phyloP scores from a whole-genome alignment of 2,113 vertebrate species.

The Petromus typicus region DNA sequence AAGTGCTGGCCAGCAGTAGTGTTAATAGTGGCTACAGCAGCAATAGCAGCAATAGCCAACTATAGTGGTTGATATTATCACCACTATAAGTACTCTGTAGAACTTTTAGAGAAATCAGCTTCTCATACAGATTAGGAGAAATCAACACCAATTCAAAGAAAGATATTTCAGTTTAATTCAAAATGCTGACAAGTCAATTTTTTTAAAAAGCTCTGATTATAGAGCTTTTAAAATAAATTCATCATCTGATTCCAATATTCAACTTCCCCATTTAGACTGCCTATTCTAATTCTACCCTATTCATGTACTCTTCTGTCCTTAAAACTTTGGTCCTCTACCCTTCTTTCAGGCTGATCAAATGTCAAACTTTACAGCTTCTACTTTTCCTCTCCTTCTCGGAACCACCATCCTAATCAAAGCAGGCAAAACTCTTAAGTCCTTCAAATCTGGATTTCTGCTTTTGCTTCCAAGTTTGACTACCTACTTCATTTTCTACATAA shows the following conservation, averaged over 20 bases:
- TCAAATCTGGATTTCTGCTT: not conserved
- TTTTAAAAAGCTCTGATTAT: not conserved
- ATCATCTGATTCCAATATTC: not conserved
- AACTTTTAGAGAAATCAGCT: not conserved
- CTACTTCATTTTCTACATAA: not conserved
- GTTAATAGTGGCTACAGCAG: not conserved
- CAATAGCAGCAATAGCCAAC: too few species aligned
- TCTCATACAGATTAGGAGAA: not conserved
- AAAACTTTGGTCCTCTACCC: not conserved
- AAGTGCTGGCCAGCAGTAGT: not conserved
- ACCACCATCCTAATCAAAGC: not conserved
- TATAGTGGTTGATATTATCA: accelerated
- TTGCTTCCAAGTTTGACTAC: not conserved
- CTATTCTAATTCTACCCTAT: not conserved
- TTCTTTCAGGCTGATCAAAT: not conserved
- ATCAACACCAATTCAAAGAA: not conserved
- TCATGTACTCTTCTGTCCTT: not conserved
- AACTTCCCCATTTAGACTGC: not conserved
- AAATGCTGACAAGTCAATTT: slow-evolving; percentile 41
- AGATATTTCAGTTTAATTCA: not conserved
- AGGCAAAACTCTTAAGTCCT: not conserved
- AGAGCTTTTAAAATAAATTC: too few species aligned
- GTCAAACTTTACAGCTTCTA: not conserved
- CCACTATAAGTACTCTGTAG: not conserved
- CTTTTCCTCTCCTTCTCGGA: not conserved